Base-by-base conservation (phyloP, 2,797 vertebrate genomes). In the Pangasius djambal region DNA sequence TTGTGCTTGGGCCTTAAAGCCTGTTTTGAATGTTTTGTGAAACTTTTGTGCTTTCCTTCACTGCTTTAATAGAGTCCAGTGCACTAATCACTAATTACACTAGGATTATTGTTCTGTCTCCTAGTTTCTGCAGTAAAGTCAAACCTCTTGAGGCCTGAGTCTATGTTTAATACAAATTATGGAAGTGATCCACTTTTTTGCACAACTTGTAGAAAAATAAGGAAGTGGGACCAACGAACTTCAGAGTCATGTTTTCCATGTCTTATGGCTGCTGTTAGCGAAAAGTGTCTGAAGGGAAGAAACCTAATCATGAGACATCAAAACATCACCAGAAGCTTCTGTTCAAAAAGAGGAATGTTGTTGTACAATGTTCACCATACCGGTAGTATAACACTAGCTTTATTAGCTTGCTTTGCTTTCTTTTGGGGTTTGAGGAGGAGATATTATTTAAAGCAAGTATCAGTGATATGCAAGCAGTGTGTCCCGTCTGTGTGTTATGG, bases 221-320 rank as follows among this genome's bases (percentile, higher is more conserved):
- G 84, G 55, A 89, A 77, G 83, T 90, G 55, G 20, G 84, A 88
- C 78, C 59, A 91, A 67, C 37, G n/a, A 57, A 18, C 15, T 37
- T 85, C 69, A 44, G 12, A 81, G 88, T 78, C 74, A 77, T 88
- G 18, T 61, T 89, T 88, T 74, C 90, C 86, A 86, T 85, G 61
- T 87, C 57, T 75, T 89, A 16, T 86, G 84, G 70, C 86, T 88
- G 52, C 34, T 69, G 34, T 82, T 63, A 88, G 74, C 57, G 55
- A 55, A 81, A 34, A 59, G 69, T 79, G 44, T 70, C 79, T 74
- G 28, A 87, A 18, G 50, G 34, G 70, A 86, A 82, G 67, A 18
- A 78, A 13, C 65, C 28, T 87, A 72, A 13, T 10, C 70, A 28
- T 34, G 25, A 67, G 12, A 84, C 31, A 37, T 34, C 0, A 59